Conservation (phyloP, 2,888 invertebrate species). For the Poecilobothrus nobilitatus region DNA sequence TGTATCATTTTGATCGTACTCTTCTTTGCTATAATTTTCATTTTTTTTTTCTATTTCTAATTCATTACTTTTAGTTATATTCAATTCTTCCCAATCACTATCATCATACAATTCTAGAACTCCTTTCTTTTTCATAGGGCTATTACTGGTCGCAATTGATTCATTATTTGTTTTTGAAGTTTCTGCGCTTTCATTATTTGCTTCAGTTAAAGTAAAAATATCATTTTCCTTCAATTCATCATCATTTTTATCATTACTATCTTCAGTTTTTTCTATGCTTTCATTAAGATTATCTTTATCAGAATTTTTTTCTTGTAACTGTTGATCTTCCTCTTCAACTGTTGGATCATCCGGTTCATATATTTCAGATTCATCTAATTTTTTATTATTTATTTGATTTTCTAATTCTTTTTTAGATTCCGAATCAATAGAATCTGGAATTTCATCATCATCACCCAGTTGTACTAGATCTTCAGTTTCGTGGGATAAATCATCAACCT, state of each 20-base stretch:
- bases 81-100: constrained; percentile 44
- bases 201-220: constrained; percentile 11
- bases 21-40: constrained; percentile 19
- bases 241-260: constrained; percentile 24
- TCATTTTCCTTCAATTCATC: constrained; percentile 21
- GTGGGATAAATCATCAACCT: constrained; percentile 43
- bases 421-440: constrained; percentile 36
- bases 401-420: background rate
- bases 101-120: constrained; percentile 50
- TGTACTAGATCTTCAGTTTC: constrained; percentile 45
- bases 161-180: constrained; percentile 22
- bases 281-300: constrained; percentile 24
- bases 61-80: constrained; percentile 22
- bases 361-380: constrained; percentile 35
- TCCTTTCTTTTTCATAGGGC: constrained; percentile 43
- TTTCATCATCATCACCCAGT: constrained; percentile 41
- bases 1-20: constrained; percentile 11
- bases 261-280: constrained; percentile 26
- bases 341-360: constrained; percentile 21
- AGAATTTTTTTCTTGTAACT: constrained; percentile 15
- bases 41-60: constrained; percentile 15
- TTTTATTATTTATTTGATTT: constrained; percentile 21
- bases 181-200: constrained; percentile 18
- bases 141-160: constrained; percentile 13
- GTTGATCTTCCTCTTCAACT: constrained; percentile 21